Conservation (phyloP, 2,113 vertebrate genomes). For the Ammospiza nelsoni region DNA sequence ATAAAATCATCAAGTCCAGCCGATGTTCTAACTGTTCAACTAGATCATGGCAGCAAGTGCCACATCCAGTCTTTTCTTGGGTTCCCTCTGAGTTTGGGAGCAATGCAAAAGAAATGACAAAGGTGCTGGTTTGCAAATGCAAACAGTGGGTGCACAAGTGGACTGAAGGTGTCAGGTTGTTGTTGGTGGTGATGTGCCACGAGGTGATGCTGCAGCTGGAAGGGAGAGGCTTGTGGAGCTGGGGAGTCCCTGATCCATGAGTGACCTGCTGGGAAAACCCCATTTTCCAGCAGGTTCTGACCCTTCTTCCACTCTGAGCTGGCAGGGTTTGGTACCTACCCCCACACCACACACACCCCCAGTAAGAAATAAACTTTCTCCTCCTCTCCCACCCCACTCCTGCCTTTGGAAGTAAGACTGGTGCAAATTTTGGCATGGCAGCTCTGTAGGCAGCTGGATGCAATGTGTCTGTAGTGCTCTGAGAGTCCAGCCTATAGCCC, state of each 20-base stretch:
- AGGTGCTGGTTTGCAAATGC: neutral
- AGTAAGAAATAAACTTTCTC: neutral
- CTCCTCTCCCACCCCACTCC: neutral
- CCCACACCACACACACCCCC: neutral
- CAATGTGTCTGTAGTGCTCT: neutral
- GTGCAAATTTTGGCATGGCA: neutral
- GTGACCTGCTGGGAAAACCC: neutral
- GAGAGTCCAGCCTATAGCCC: conserved; percentile 27
- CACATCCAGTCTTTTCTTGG: neutral
- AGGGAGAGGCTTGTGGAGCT: neutral
- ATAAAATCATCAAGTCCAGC: too few relatives aligned
- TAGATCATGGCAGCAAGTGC: too few relatives aligned
- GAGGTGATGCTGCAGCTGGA: neutral
- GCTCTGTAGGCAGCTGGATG: conserved; percentile 5
- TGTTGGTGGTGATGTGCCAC: neutral
- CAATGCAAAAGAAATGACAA: neutral
- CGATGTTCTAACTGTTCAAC: too few relatives aligned
- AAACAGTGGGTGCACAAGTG: neutral
- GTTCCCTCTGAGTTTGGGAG: neutral
- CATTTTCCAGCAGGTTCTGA: neutral
- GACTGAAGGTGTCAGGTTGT: neutral
- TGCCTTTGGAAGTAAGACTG: neutral
- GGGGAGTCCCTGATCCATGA: accelerated
- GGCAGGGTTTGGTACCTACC: neutral
- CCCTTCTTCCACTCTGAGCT: neutral